Conservation (phyloP, 2,797 vertebrate genomes). For the Somateria mollissima region DNA sequence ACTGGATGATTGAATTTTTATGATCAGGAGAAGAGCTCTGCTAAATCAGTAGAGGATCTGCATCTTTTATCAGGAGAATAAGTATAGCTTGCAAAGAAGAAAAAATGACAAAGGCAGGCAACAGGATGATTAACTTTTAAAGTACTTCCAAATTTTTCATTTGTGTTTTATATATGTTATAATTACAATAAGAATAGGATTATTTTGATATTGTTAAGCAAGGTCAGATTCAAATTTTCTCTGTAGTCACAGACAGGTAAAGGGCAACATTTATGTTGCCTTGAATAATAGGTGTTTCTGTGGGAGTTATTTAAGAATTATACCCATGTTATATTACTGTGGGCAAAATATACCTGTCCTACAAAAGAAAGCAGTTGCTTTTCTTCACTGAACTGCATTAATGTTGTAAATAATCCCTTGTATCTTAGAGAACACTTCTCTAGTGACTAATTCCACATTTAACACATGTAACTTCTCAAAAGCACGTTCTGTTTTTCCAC, state of each 20-base stretch:
- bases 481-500: neutral
- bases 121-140: neutral
- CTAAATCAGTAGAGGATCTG: neutral
- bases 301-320: neutral
- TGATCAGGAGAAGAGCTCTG: neutral
- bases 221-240: neutral
- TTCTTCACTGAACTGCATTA: neutral
- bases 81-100: neutral
- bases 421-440: neutral
- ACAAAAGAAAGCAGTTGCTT: neutral
- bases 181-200: neutral
- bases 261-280: neutral
- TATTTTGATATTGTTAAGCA: neutral
- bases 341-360: neutral
- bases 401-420: neutral
- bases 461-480: neutral
- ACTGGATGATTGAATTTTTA: neutral
- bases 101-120: neutral
- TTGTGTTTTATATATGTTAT: neutral
- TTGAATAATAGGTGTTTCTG: neutral
- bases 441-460: rapidly evolving
- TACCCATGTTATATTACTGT: rapidly evolving
- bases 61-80: neutral
- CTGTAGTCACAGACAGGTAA: neutral
- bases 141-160: neutral